These are phyloP conservation scores for Thymallus thymallus DNA, from an alignment of 2,113 vertebrate genomes.

Conservation along the genomic window DNA sequence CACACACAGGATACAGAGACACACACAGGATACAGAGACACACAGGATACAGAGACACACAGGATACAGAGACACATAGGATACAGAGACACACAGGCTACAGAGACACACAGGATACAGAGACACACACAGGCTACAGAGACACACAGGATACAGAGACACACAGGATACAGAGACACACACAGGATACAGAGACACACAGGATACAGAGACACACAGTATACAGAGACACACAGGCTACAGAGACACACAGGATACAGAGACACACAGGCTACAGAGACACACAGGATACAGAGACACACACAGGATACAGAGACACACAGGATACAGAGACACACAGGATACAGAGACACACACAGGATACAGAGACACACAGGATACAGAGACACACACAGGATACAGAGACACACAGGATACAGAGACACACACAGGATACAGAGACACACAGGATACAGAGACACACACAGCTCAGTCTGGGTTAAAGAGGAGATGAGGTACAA, in stretches of 20 bases:
- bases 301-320: conserved; percentile 62
- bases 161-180: conserved; percentile 60
- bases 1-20: conserved; percentile 58
- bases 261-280: conserved; percentile 57
- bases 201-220: conserved; percentile 57
- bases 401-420: conserved; percentile 59
- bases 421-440: no score
- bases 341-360: conserved; percentile 58
- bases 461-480: conserved; percentile 51
- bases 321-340: conserved; percentile 58
- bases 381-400: conserved; percentile 59
- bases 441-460: conserved; percentile 35
- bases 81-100: conserved; percentile 61
- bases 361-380: conserved; percentile 60
- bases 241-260: conserved; percentile 56
- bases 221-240: no score
- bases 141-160: conserved; percentile 58
- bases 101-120: no score
- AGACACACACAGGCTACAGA: conserved; percentile 45
- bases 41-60: conserved; percentile 59
- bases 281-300: no score
- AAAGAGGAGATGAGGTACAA: conserved; percentile 60
- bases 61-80: conserved; percentile 59
- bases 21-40: conserved; percentile 61
- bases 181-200: conserved; percentile 59